Conservation (phyloP, 1,140 invertebrate species). For the Drosophila cardini region DNA sequence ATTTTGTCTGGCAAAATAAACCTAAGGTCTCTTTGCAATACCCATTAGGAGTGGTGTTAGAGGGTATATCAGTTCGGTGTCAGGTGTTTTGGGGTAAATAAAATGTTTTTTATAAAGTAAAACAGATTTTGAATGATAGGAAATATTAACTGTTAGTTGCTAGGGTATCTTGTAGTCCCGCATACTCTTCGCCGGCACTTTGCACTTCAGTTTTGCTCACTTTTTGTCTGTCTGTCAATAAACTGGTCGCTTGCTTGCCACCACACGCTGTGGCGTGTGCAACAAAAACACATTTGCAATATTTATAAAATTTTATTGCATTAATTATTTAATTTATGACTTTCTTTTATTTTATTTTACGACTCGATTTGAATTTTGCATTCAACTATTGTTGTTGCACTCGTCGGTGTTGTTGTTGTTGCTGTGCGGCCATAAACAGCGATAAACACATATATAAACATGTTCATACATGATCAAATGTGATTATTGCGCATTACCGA, state of each 20-base stretch:
- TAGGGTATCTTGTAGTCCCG: constrained; percentile 1
- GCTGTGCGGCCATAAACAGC: constrained; percentile 38
- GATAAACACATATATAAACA: constrained; percentile 27
- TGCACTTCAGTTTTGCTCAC: constrained; percentile 8
- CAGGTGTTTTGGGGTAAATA: too few relatives aligned
- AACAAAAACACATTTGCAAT: constrained; percentile 64
- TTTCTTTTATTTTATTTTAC: constrained; percentile 73
- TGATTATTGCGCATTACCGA: constrained; percentile 59
- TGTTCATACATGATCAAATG: constrained; percentile 9
- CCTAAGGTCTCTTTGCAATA: constrained; percentile 17
- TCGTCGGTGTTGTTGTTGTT: constrained; percentile 6
- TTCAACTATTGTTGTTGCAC: constrained; percentile 21
- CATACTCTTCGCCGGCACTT: constrained; percentile 1
- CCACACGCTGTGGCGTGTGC: constrained; percentile 60
- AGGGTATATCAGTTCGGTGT: too few relatives aligned
- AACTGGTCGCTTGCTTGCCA: constrained; percentile 67
- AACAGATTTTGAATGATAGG: background rate
- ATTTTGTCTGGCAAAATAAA: constrained; percentile 31
- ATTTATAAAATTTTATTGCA: constrained; percentile 80
- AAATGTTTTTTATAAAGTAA: too few relatives aligned
- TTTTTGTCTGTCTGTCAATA: constrained; percentile 43
- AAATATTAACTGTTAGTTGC: background rate
- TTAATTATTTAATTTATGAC: constrained; percentile 82
- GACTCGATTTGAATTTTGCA: constrained; percentile 66
- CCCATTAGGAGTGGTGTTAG: too few relatives aligned